These are phyloP conservation scores for Danio jaintianensis DNA, from an alignment of 2,797 vertebrate species.

Conservation along the genomic window DNA sequence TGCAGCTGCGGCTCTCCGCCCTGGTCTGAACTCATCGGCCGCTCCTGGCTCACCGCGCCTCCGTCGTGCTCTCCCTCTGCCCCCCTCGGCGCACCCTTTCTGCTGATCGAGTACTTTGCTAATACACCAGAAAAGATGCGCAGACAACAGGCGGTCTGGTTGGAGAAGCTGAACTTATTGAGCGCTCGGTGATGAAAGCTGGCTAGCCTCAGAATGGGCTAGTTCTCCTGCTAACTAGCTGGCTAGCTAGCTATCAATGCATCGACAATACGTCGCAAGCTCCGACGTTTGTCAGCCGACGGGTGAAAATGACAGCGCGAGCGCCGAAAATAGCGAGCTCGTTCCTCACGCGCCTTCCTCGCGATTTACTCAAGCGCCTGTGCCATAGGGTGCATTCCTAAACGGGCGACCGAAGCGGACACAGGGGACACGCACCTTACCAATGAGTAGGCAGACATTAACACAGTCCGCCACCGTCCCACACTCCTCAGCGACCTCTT, in stretches of 20 bases:
- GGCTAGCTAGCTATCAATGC: constrained; percentile 66
- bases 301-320: constrained; percentile 54
- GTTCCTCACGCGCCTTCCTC: constrained; percentile 56
- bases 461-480: constrained; percentile 78
- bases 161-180: not conserved
- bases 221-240: constrained; percentile 58
- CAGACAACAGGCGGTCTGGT: not conserved
- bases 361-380: constrained; percentile 58
- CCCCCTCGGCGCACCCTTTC: constrained; percentile 67
- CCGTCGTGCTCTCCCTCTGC: constrained; percentile 78
- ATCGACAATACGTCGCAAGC: constrained; percentile 70
- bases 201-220: constrained; percentile 62
- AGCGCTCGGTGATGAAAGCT: not conserved
- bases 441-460: constrained; percentile 74
- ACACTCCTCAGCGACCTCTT: constrained; percentile 76
- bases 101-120: constrained; percentile 47
- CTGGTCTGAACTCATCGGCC: constrained; percentile 88
- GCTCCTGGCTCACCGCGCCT: constrained; percentile 81
- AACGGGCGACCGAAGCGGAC: constrained; percentile 80
- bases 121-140: not conserved
- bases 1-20: constrained; percentile 84
- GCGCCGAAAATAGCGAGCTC: constrained; percentile 59
- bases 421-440: constrained; percentile 83
- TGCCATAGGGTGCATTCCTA: constrained; percentile 72
- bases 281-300: constrained; percentile 57